Evolutionary conservation across 2,113 vertebrate species (phyloP).

Genomic region (Apeltes quadracus): DNA sequence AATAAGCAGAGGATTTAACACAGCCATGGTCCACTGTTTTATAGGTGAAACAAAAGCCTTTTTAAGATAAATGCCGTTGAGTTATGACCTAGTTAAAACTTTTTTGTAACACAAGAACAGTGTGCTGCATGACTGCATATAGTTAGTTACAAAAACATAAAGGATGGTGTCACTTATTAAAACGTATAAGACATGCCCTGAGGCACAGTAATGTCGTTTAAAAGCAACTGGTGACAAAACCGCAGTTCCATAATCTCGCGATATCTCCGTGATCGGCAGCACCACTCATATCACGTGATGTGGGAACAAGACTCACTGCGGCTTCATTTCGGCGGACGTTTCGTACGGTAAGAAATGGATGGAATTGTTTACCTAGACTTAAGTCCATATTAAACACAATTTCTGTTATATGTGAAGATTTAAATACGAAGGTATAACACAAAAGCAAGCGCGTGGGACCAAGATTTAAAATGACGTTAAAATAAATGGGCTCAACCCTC

Average conservation of each 20-base stretch:
- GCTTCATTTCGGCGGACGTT: constrained; percentile 46
- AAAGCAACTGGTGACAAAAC: neutral
- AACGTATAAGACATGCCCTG: neutral
- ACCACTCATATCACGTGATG: constrained; percentile 48
- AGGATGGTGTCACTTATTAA: neutral
- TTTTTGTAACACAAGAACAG: neutral
- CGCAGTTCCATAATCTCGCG: constrained; percentile 44
- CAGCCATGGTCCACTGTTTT: too few relatives aligned
- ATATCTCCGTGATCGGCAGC: neutral
- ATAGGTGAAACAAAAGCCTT: neutral
- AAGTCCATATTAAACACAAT: neutral
- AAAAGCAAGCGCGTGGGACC: neutral
- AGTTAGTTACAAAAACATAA: neutral
- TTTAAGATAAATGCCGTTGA: neutral
- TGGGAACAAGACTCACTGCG: neutral
- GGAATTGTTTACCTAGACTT: constrained; percentile 26
- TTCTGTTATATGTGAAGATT: rapidly evolving
- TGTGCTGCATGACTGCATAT: neutral
- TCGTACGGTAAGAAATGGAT: constrained; percentile 50
- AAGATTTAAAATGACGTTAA: neutral
- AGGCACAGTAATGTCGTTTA: neutral
- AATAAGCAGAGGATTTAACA: neutral
- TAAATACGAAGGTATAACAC: rapidly evolving
- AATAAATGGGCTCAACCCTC: neutral
- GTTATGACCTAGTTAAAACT: neutral